Percentiles rank a stretch among this genome's conserved stretches.
Conservation (phyloP, 2,797 vertebrate species). For the Thunnus albacares region DNA sequence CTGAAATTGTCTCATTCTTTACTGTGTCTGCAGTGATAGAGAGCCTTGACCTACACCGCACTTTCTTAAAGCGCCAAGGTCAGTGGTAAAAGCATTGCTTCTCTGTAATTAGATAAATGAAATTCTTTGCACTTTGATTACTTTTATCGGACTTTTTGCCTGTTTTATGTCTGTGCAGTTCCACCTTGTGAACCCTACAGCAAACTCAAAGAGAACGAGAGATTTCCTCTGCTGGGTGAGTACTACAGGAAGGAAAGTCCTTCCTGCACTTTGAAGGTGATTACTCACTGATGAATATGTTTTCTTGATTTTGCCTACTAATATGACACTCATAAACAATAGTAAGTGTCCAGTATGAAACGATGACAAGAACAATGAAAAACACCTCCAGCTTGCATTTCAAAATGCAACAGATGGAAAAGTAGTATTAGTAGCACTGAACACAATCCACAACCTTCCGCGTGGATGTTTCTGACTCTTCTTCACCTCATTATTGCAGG, state of each 20-base stretch:
- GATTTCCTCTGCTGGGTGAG: conserved; percentile 76
- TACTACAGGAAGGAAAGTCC: background rate
- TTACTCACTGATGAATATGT: no score
- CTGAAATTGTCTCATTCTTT: background rate
- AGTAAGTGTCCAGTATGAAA: no score
- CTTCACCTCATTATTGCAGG: conserved; percentile 56
- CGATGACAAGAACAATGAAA: no score
- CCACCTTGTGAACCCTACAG: conserved; percentile 35
- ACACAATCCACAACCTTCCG: no score
- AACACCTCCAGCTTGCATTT: no score
- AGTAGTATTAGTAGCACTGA: no score
- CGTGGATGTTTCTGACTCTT: background rate
- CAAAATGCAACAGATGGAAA: no score
- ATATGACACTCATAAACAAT: no score
- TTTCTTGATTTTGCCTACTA: no score
- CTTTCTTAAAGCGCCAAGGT: conserved; percentile 39
- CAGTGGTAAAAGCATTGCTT: background rate
- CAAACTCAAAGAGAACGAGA: conserved; percentile 37
- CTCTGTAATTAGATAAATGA: background rate
- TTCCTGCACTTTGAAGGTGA: no score
- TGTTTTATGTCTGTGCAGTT: conserved; percentile 52
- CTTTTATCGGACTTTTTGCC: background rate
- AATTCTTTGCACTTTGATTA: background rate
- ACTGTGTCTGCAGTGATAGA: conserved; percentile 56
- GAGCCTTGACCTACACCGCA: background rate